phyloP scores from a whole-genome alignment of 2,113 vertebrate genomes.

The Phyllostomus discolor region DNA sequence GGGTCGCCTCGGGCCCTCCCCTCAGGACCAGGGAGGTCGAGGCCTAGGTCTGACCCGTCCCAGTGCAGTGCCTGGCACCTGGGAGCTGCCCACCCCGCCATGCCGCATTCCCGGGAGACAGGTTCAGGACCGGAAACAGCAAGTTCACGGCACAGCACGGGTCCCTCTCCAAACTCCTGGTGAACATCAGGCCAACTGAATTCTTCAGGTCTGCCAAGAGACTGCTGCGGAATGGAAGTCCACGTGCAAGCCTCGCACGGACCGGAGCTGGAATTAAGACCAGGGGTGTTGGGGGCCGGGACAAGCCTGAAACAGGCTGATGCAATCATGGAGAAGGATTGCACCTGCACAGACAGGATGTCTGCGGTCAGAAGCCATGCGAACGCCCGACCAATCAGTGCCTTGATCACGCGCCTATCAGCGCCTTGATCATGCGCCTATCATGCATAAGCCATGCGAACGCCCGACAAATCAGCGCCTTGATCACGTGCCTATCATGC shows the following conservation, averaged over 20 bases:
- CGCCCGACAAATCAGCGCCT: no score
- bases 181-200: neutral
- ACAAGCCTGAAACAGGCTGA: no score
- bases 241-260: neutral
- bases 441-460: no score
- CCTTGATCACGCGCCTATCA: no score
- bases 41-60: neutral
- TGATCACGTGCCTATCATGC: no score
- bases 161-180: neutral
- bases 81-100: neutral
- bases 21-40: neutral
- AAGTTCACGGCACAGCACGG: neutral
- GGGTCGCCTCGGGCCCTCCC: no score
- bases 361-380: no score
- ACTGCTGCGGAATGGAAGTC: neutral
- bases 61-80: neutral
- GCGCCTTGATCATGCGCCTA: no score
- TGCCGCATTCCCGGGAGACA: neutral
- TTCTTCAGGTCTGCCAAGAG: conserved; percentile 6
- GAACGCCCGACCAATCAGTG: no score
- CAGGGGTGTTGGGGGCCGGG: no score
- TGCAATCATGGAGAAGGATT: no score
- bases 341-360: no score
- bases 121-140: neutral
- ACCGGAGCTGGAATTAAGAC: neutral